Base-by-base conservation (phyloP, 2,113 vertebrate species). In the Chiloscyllium plagiosum region DNA sequence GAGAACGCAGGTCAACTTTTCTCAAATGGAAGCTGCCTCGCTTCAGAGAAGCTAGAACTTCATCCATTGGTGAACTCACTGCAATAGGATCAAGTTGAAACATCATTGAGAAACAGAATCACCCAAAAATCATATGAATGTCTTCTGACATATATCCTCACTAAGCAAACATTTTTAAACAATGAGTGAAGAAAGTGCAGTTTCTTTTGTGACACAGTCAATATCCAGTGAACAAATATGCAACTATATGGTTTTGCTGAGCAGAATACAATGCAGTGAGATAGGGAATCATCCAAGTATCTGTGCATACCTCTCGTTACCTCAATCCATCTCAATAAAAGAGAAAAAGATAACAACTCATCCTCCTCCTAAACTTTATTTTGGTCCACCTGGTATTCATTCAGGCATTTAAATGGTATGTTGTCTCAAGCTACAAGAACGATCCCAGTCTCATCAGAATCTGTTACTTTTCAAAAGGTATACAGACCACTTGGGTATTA, bases 21-120 rank as follows among this genome's bases (percentile, higher is more conserved):
- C 98, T 98, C 97, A 99, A 97, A 96, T 99, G 99, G 97, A 99
- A 99, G 95, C 99, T 99, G 96, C 99, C 99, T 13, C 99, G 98
- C 96, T 99, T 99, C 96, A 99, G 98, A 15, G 99, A 99, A 96
- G 98, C 99, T 97, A 99, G 97, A 37, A 99, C 99, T 97, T 99
- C 99, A 96, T 99, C 99, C 99, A 99, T 99, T 0, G 99, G 99
- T 4, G 99, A 99, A 96, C 98, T 99, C 97, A 98, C 99, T 99
- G 97, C 52, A 96, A 96, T 42, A 97, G 97, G 42, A 26, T 96
- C 80, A 94, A 50, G 80, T 37, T 65, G 15, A 93, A 22, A 24
- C 20, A 95, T 95, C 13, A 95, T 42, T 69, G 50, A 95, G 20
- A 37, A 50, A 72, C 93, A 95, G 66, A 95, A 95, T 50, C 2